Evolutionary conservation across 2,888 invertebrate species (phyloP).

Genomic region (Venusia cambrica): DNA sequence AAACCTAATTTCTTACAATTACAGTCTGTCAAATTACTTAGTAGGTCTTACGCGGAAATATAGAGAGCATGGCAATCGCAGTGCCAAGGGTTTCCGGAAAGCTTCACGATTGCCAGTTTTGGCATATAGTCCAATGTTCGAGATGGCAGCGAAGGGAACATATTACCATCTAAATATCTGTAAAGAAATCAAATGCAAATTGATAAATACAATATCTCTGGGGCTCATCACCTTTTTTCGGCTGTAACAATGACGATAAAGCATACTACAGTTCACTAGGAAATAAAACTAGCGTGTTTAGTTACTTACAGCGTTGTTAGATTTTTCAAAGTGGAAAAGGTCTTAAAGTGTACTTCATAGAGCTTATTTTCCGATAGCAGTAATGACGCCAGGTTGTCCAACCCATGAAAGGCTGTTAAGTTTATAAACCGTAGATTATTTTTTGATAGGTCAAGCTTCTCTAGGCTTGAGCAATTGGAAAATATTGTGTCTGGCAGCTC

Average conservation of each 20-base stretch:
- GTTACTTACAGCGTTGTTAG: constrained; percentile 85
- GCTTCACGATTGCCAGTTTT: constrained; percentile 83
- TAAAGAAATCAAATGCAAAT: constrained; percentile 34
- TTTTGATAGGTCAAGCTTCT: constrained; percentile 85
- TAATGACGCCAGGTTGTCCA: constrained; percentile 84
- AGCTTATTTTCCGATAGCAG: constrained; percentile 87
- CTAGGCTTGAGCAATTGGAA: constrained; percentile 76
- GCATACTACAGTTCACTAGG: no score
- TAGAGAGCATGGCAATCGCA: constrained; percentile 89
- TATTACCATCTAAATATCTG: constrained; percentile 88
- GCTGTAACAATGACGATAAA: no score
- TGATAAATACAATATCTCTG: not conserved
- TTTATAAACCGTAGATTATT: constrained; percentile 85
- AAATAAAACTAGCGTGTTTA: no score
- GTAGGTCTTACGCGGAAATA: constrained; percentile 86
- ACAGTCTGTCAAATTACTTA: no score
- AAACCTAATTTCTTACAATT: no score
- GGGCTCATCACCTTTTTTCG: no score
- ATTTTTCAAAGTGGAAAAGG: constrained; percentile 83
- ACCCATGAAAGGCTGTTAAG: constrained; percentile 81
- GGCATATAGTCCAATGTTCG: constrained; percentile 84
- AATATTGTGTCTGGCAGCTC: constrained; percentile 81
- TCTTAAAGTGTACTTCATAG: constrained; percentile 81
- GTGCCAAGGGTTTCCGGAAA: constrained; percentile 90
- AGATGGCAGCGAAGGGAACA: constrained; percentile 84